Evolutionary conservation across 2,888 invertebrate genomes (phyloP).

Genomic region (Drosophila yooni): DNA sequence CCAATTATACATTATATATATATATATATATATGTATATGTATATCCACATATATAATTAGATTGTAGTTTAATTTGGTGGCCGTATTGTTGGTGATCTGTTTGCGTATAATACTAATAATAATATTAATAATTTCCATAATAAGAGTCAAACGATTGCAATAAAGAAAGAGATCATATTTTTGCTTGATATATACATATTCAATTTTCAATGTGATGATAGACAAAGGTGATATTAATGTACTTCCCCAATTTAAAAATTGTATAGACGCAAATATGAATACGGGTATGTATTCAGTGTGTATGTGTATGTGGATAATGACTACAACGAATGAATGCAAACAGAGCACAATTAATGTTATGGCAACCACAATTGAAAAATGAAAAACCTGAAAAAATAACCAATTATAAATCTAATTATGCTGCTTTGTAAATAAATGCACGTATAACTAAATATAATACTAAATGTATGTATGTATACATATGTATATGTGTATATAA

Average conservation of each 20-base stretch:
- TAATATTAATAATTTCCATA: neutral
- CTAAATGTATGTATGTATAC: neutral
- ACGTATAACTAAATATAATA: neutral
- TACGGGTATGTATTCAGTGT: too few species aligned
- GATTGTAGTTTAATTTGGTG: too few species aligned
- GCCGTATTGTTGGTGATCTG: too few species aligned
- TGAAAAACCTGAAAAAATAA: neutral
- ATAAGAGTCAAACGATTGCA: neutral
- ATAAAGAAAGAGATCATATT: neutral
- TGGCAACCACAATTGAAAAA: neutral
- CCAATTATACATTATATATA: too few species aligned
- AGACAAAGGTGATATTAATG: neutral
- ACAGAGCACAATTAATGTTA: neutral
- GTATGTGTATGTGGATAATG: neutral
- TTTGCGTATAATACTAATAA: neutral
- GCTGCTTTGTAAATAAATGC: neutral
- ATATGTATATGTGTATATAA: neutral
- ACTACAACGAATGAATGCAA: neutral
- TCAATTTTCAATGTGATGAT: neutral
- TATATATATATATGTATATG: too few species aligned
- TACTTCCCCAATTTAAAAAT: neutral
- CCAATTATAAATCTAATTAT: conserved; percentile 10
- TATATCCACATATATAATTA: neutral
- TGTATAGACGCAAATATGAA: neutral
- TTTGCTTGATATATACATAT: neutral